Percentiles rank a stretch among this genome's conserved stretches.
Evolutionary conservation across 2,888 invertebrate genomes (phyloP).

Genomic region (Yponomeuta sedellus): DNA sequence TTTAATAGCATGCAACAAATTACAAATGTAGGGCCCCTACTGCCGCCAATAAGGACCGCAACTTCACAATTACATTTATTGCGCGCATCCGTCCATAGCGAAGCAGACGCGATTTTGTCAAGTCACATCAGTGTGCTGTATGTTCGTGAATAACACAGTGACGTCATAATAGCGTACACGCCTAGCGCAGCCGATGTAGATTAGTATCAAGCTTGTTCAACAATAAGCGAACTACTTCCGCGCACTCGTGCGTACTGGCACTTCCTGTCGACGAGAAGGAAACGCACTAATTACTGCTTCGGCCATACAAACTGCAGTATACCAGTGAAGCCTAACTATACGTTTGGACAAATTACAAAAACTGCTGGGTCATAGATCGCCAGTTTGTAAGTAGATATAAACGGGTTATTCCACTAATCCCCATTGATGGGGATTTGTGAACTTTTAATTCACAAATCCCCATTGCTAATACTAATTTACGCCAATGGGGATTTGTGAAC

Average conservation of each 20-base stretch:
- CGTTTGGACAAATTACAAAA: not conserved
- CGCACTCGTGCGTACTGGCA: not conserved
- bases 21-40: conserved; percentile 8
- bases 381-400: not conserved
- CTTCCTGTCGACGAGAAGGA: not conserved
- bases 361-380: not conserved
- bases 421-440: too few species aligned
- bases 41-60: not conserved
- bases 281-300: not conserved
- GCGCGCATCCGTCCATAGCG: not conserved
- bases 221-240: not conserved
- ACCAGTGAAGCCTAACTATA: too few species aligned
- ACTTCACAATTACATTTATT: not conserved
- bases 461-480: too few species aligned
- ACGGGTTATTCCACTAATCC: too few species aligned
- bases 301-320: not conserved
- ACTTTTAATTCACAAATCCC: too few species aligned
- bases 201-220: not conserved
- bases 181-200: not conserved
- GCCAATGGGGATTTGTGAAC: too few species aligned
- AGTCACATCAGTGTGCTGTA: not conserved
- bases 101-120: not conserved
- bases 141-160: not conserved
- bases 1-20: not conserved
- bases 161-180: too few species aligned